Base-by-base conservation (phyloP, 2,113 vertebrate species). In the Nasalis larvatus region DNA sequence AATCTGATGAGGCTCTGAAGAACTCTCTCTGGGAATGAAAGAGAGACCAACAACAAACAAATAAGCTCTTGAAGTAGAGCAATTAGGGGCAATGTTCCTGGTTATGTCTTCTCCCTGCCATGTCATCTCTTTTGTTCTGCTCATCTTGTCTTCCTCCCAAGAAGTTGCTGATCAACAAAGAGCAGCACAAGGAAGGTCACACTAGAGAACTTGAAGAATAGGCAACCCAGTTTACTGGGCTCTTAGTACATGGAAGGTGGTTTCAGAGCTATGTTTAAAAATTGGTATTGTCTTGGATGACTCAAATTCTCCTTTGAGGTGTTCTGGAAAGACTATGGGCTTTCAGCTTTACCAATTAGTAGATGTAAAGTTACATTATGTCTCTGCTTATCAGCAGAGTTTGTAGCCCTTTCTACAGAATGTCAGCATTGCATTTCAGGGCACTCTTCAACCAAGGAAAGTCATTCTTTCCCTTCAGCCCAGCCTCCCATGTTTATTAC, bases 21-120 rank as follows among this genome's bases (percentile, higher is more conserved):
- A 23, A 25, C 80, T 95, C 63, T 97, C 42, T 78, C 81, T 93
- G 94, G 84, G 42, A 95, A 77, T 52, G 35, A 69, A 77, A 88
- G 73, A 58, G 60, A 95, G 74, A 11, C 68, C n/a, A 66, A 81
- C 45, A 37, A 84, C 35, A 96, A 87, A 84, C 69, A 86, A 92
- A 85, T 18, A 56, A 32, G 18, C 16, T n/a, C 66, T 68, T 68
- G 63, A 80, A 82, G 52, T 63, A 87, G 69, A 86, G 81, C 40
- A 80, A 66, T 92, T 45, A 88, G 73, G 40, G 73, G 30, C 32
- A 45, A 27, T 16, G 20, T 68, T 77, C 27, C 27, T 90, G 18
- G 40, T 73, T 73, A 42, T 18, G 68, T 30, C 47, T 12, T 71
- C 37, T 40, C 86, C 74, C 35, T 47, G 86, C 42, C 23, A 13